Base-by-base conservation (phyloP, 2,888 invertebrate genomes). In the Lasioglossum villosulum region DNA sequence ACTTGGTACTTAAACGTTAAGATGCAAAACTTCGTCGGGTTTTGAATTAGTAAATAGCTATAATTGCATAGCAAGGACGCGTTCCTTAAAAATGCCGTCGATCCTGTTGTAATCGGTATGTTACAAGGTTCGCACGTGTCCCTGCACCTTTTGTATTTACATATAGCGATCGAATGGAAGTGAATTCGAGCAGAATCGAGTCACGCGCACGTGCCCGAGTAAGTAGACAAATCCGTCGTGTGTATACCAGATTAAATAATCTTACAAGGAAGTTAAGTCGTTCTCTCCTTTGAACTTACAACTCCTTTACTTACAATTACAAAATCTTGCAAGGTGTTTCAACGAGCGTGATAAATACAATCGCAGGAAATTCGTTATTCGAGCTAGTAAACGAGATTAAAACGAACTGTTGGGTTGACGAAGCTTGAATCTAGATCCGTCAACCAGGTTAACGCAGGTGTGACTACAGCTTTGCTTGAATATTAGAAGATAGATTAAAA, bases 41-140 rank as follows among this genome's bases (percentile, higher is more conserved):
- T 84, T 84, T 80, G 30, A 16, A 86, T 86, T 88, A 86, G 78
- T 88, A 88, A 74, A 88, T 76, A 86, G 86, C 34, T 30, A 2
- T 88, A 84, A 87, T 78, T 77, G 39, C 83, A 87, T 85, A 78
- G 81, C 84, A 90, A 87, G 76, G 76, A 83, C 78, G 83, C 83
- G 72, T 80, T 74, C 75, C 23, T 77, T 88, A 90, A 83, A 90
- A 84, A 87, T 83, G 83, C 89, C 78, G 30, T 78, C 63, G 37
- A 80, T 82, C 72, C 83, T 73, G 74, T 84, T 73, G 78, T 85
- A 83, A 84, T 84, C 85, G 82, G 82, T 88, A 89, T 86, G 82
- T 86, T 89, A 88, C 88, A 89, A 85, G 80, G 81, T 84, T 81
- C 81, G 80, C 82, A 52, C 82, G 75, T 81, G 14, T 70, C 23